Percentiles rank a stretch among this genome's conserved stretches.
phyloP scores from a whole-genome alignment of 1,140 invertebrate genomes.

The Penaeus indicus region DNA sequence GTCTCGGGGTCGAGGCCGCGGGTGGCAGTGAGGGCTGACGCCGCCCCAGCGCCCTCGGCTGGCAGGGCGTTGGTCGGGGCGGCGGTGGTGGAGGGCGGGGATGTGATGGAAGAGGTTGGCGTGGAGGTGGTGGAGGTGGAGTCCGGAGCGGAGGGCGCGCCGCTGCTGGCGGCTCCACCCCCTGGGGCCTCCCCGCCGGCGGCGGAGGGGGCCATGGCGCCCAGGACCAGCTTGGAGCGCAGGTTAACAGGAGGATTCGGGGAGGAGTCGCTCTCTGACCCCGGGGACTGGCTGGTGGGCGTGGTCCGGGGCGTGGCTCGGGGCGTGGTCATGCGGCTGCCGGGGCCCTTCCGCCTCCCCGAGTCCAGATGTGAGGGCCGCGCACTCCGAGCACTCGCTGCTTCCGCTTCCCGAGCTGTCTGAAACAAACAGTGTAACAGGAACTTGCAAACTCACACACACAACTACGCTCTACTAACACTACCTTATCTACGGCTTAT shows the following conservation, averaged over 20 bases:
- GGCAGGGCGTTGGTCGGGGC: constrained; percentile 49
- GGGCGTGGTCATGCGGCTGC: constrained; percentile 60
- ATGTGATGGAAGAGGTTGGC: constrained; percentile 65
- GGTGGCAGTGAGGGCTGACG: constrained; percentile 59
- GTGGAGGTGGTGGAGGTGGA: constrained; percentile 65
- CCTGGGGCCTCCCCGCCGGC: constrained; percentile 39
- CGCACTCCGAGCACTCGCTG: constrained; percentile 69
- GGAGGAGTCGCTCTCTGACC: constrained; percentile 67
- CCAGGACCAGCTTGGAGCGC: constrained; percentile 62
- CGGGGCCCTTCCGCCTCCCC: constrained; percentile 63
- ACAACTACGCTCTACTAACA: not conserved
- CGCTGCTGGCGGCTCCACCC: constrained; percentile 32
- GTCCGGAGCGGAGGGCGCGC: constrained; percentile 62
- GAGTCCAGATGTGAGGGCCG: constrained; percentile 68
- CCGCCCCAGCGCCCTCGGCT: constrained; percentile 45
- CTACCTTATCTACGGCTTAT: not conserved
- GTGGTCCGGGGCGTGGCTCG: constrained; percentile 59
- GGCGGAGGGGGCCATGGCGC: constrained; percentile 53
- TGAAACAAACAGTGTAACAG: constrained; percentile 68
- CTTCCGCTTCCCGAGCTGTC: constrained; percentile 71
- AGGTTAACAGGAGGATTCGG: constrained; percentile 68
- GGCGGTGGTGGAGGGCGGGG: constrained; percentile 64
- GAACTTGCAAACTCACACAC: constrained; percentile 1
- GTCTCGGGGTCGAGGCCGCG: constrained; percentile 60
- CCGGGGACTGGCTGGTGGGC: constrained; percentile 65